A percentile compares a stretch with the other conserved stretches of the same genome.
Evolutionary conservation across 2,113 vertebrate species (phyloP).

Genomic region (Candoia aspera): DNA sequence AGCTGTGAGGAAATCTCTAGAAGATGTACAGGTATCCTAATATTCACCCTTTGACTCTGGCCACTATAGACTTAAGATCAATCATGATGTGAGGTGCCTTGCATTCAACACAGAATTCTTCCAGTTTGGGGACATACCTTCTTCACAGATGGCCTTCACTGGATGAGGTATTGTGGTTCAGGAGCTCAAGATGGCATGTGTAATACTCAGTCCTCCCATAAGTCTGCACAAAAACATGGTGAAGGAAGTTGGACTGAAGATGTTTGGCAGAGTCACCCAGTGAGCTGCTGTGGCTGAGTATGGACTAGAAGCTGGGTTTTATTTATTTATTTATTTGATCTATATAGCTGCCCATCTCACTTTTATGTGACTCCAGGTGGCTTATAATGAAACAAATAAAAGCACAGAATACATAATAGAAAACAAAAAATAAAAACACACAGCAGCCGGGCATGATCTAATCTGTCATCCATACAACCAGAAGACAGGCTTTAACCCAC

Average conservation of each 20-base stretch:
- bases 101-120: not conserved
- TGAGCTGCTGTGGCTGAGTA: not conserved
- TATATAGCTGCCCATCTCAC: not conserved
- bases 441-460: not conserved
- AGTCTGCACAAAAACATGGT: not conserved
- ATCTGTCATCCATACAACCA: not conserved
- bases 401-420: not conserved
- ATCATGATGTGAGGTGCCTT: not conserved
- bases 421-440: not conserved
- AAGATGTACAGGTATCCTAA: constrained; percentile 8
- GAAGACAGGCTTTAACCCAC: not conserved
- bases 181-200: not conserved
- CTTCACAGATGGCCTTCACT: not conserved
- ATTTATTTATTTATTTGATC: not conserved
- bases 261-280: not conserved
- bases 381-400: not conserved
- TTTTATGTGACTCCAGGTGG: not conserved
- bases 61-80: not conserved
- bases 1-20: constrained; percentile 57
- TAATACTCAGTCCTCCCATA: not conserved
- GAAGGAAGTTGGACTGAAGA: not conserved
- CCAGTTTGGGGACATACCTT: not conserved
- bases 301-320: not conserved
- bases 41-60: constrained; percentile 2
- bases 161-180: not conserved